phyloP scores from a whole-genome alignment of 2,113 vertebrate species.

The Genyomyrus donnyi region DNA sequence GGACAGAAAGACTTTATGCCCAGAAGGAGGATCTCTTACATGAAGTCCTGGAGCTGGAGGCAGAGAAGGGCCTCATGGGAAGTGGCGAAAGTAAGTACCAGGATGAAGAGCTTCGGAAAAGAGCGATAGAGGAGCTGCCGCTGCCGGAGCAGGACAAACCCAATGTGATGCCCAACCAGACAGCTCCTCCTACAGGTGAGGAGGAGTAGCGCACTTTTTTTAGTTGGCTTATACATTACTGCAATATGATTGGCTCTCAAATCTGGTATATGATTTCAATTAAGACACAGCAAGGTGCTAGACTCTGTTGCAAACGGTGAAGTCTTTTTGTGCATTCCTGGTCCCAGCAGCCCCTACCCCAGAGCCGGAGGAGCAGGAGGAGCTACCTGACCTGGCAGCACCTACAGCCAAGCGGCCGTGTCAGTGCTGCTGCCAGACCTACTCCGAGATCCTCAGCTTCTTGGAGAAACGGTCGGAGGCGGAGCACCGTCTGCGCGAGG shows the following conservation, averaged over 20 bases:
- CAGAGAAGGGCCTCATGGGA: constrained; percentile 52
- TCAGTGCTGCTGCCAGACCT: constrained; percentile 69
- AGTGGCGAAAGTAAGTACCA: constrained; percentile 53
- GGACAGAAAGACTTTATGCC: constrained; percentile 62
- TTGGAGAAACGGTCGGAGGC: constrained; percentile 67
- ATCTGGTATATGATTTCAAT: background rate
- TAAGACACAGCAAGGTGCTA: background rate
- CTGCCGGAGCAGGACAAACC: constrained; percentile 57
- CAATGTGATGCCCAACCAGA: constrained; percentile 40
- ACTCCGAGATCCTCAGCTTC: constrained; percentile 67
- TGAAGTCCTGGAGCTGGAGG: constrained; percentile 66
- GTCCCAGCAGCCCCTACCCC: constrained; percentile 24
- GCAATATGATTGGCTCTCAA: background rate
- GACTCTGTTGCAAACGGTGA: background rate
- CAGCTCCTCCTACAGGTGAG: constrained; percentile 35
- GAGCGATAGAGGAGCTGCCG: constrained; percentile 48
- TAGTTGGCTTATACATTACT: background rate
- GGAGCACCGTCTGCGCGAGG: constrained; percentile 64
- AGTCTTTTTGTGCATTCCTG: background rate
- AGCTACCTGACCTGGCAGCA: constrained; percentile 42
- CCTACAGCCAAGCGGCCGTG: constrained; percentile 58
- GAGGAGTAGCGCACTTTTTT: background rate
- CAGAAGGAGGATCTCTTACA: constrained; percentile 67
- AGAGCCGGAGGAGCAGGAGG: constrained; percentile 53
- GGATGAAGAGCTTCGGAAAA: constrained; percentile 56